These are phyloP conservation scores for Rhyacophila evoluta DNA, from an alignment of 2,888 invertebrate genomes.

Conservation along the genomic window DNA sequence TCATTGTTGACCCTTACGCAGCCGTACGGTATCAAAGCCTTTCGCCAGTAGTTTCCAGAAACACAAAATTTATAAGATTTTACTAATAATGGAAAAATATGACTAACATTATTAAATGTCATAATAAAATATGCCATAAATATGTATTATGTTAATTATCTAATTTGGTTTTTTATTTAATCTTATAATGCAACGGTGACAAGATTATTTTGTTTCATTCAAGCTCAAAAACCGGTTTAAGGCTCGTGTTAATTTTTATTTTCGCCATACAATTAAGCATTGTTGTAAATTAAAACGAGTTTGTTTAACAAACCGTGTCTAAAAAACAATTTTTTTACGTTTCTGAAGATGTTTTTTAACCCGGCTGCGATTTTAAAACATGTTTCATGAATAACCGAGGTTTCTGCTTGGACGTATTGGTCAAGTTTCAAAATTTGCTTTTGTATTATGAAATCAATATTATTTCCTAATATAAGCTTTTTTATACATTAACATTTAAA, in stretches of 20 bases:
- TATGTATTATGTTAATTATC: background rate
- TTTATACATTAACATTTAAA: too few relatives aligned
- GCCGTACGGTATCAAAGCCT: too few relatives aligned
- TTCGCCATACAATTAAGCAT: background rate
- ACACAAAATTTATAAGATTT: too few relatives aligned
- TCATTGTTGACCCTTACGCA: too few relatives aligned
- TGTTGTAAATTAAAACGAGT: conserved; percentile 18
- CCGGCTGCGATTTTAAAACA: background rate
- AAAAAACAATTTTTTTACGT: conserved; percentile 2
- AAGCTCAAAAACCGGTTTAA: background rate
- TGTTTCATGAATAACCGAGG: background rate
- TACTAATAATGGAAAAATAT: too few relatives aligned
- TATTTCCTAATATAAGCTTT: too few relatives aligned
- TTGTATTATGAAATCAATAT: too few relatives aligned
- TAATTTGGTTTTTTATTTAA: background rate
- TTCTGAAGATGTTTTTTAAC: conserved; percentile 7
- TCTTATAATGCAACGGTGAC: background rate
- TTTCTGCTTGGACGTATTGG: background rate
- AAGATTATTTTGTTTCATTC: background rate
- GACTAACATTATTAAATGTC: too few relatives aligned
- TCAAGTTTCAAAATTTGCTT: background rate
- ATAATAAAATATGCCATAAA: too few relatives aligned
- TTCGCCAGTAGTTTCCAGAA: too few relatives aligned
- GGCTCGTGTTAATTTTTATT: conserved; percentile 15
- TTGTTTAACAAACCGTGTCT: background rate